phyloP scores from a whole-genome alignment of 2,888 invertebrate genomes.

The Octodonta nipae region DNA sequence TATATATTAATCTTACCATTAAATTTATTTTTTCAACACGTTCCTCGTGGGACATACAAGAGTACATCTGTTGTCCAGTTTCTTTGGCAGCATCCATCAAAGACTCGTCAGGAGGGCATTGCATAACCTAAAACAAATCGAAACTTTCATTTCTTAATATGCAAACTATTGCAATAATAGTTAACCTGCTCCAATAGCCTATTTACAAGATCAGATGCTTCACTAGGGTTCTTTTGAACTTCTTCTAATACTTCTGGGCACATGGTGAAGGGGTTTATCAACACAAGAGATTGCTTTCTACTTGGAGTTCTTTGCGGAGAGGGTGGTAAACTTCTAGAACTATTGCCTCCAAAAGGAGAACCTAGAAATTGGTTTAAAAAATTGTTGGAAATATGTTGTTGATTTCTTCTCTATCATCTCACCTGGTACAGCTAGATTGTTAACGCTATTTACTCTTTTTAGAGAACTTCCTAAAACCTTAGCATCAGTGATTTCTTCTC shows the following conservation, averaged over 20 bases:
- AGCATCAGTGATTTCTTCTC: conserved; percentile 16
- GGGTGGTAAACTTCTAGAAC: conserved; percentile 57
- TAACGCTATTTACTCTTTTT: conserved; percentile 58
- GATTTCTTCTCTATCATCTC: background rate
- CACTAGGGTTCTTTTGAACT: conserved; percentile 28
- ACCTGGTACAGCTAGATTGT: conserved; percentile 52
- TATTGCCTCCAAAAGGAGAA: conserved; percentile 36
- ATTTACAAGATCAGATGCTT: conserved; percentile 36
- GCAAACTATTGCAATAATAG: background rate
- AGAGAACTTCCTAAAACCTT: conserved; percentile 37
- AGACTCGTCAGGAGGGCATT: conserved; percentile 55
- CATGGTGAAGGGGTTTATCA: conserved; percentile 45
- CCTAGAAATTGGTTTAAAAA: conserved; percentile 24
- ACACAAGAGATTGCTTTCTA: conserved; percentile 52
- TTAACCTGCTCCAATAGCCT: conserved; percentile 38
- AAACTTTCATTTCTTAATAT: background rate
- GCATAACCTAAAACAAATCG: conserved; percentile 35
- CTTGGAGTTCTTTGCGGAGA: conserved; percentile 62
- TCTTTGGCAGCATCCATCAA: conserved; percentile 81
- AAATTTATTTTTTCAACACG: conserved; percentile 67
- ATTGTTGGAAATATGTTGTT: too few relatives aligned
- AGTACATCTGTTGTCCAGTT: conserved; percentile 70
- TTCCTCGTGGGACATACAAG: conserved; percentile 52
- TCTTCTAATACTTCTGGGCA: conserved; percentile 36
- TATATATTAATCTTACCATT: conserved; percentile 50